Percentiles rank a stretch among this genome's conserved stretches.
Evolutionary conservation across 2,113 vertebrate genomes (phyloP).

Genomic region (Aldabrachelys gigantea): DNA sequence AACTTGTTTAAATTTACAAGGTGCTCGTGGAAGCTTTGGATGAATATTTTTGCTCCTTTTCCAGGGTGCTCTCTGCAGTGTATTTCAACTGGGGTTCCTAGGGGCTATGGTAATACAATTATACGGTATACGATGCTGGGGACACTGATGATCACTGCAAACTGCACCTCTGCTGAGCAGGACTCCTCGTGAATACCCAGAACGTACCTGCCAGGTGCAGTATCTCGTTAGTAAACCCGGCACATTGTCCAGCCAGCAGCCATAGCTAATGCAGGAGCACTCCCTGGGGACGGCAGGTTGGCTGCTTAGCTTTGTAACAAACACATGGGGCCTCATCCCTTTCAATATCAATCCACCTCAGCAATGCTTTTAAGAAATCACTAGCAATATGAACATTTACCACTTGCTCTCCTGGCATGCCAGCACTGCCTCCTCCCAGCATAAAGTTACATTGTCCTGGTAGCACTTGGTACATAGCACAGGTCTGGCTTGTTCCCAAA

Average conservation of each 20-base stretch:
- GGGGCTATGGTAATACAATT: not conserved
- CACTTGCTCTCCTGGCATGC: conserved; percentile 27
- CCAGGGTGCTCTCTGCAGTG: not conserved
- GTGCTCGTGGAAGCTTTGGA: not conserved
- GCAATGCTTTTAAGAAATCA: conserved; percentile 30
- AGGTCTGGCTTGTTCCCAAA: not conserved
- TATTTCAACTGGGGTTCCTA: not conserved
- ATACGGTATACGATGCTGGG: not conserved
- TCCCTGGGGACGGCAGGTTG: conserved; percentile 32
- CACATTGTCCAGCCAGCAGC: not conserved
- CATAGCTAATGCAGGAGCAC: not conserved
- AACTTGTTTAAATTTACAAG: not conserved
- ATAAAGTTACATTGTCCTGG: not conserved
- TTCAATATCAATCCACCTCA: conserved; percentile 44
- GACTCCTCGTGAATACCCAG: not conserved
- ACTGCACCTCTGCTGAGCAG: not conserved
- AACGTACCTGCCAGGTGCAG: not conserved
- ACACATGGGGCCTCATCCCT: conserved; percentile 51
- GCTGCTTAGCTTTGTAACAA: conserved; percentile 60
- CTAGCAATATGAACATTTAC: not conserved
- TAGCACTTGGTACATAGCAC: not conserved
- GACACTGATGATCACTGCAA: not conserved
- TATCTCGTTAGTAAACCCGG: conserved; percentile 19
- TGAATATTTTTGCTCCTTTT: not conserved
- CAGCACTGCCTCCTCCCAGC: not conserved